Conservation (phyloP, 2,797 vertebrate genomes). For the Pteropus rufus region DNA sequence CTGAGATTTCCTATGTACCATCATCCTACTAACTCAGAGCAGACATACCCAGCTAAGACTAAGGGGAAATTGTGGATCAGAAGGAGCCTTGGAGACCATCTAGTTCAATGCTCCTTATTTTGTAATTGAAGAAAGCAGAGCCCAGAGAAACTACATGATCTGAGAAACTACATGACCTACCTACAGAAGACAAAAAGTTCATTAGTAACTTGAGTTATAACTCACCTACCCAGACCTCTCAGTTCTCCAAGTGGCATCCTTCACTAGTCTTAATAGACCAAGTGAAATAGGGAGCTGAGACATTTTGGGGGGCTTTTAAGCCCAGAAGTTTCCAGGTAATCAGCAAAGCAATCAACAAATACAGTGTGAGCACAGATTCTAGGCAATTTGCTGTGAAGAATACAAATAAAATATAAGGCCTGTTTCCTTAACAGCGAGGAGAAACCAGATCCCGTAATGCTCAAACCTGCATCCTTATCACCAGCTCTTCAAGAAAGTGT, state of each 20-base stretch:
- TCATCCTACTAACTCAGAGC: neutral
- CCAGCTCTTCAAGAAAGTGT: neutral
- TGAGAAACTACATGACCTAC: neutral
- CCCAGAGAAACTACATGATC: neutral
- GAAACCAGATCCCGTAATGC: too few relatives aligned
- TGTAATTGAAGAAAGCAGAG: neutral
- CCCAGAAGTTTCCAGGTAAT: neutral
- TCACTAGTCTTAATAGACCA: neutral
- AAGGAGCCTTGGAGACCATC: neutral
- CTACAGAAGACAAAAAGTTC: neutral
- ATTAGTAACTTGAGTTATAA: neutral
- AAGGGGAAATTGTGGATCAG: neutral
- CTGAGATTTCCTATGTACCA: neutral
- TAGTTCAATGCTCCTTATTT: neutral
- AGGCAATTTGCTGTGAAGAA: neutral
- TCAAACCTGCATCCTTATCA: too few relatives aligned
- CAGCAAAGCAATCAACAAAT: constrained; percentile 12
- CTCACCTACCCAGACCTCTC: neutral
- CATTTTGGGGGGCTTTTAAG: neutral
- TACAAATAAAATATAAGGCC: constrained; percentile 1
- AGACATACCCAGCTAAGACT: neutral
- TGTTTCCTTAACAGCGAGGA: neutral
- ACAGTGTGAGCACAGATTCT: neutral
- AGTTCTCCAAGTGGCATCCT: neutral
- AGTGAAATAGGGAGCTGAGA: neutral